These are phyloP conservation scores for Drosophila peninsularis DNA, from an alignment of 2,888 invertebrate genomes.

Conservation along the genomic window DNA sequence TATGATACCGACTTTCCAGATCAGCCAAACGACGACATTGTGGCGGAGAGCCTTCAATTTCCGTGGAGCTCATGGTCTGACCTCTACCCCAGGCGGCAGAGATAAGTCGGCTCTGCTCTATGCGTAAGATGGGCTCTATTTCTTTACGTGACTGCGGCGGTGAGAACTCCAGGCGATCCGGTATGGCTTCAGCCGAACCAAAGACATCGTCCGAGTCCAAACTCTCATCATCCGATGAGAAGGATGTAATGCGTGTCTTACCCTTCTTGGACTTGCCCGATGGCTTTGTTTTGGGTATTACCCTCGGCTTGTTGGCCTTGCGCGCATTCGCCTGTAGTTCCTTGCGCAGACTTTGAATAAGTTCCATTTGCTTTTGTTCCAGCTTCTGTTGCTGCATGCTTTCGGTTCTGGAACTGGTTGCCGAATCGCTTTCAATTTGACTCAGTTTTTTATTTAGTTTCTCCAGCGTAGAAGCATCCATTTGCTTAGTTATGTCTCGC, in stretches of 20 bases:
- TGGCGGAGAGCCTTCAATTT: constrained; percentile 91
- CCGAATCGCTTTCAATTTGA: constrained; percentile 91
- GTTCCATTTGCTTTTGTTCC: constrained; percentile 86
- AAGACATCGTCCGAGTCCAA: constrained; percentile 91
- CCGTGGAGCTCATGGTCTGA: constrained; percentile 91
- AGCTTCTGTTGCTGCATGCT: constrained; percentile 87
- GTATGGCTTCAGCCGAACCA: constrained; percentile 90
- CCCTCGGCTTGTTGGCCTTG: constrained; percentile 88
- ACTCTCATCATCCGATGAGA: constrained; percentile 91
- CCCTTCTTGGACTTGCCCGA: constrained; percentile 88
- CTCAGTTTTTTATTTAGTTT: constrained; percentile 90
- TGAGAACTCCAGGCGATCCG: constrained; percentile 89
- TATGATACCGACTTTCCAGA: constrained; percentile 88
- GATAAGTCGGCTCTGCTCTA: constrained; percentile 89
- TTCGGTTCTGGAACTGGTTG: constrained; percentile 90
- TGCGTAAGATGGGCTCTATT: constrained; percentile 90
- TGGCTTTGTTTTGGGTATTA: constrained; percentile 87
- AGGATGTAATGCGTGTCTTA: constrained; percentile 90
- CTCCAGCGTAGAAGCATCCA: constrained; percentile 89
- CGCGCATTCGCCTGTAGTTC: constrained; percentile 86
- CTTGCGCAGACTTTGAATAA: constrained; percentile 87
- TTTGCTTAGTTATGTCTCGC: constrained; percentile 88
- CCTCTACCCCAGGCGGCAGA: constrained; percentile 89
- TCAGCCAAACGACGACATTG: constrained; percentile 89
- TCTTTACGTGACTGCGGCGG: constrained; percentile 91